A percentile compares a stretch with the other conserved stretches of the same genome.
phyloP scores from a whole-genome alignment of 2,888 invertebrate genomes.

The Acanthosepion pharaonis region DNA sequence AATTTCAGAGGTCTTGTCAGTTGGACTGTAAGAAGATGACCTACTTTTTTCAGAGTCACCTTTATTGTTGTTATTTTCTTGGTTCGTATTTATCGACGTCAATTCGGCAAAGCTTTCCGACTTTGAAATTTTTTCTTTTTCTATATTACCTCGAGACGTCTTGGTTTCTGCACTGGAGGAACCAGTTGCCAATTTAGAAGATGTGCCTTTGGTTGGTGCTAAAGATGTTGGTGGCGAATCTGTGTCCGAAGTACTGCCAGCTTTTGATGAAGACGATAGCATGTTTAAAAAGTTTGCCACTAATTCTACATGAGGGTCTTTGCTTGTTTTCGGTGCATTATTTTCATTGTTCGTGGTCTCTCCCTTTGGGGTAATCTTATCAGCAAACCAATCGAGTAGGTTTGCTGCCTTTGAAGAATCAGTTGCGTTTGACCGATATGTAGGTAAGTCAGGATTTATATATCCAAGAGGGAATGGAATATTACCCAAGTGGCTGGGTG shows the following conservation, averaged over 20 bases:
- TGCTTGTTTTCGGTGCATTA: background rate
- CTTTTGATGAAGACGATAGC: background rate
- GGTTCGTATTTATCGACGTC: background rate
- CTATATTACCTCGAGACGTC: background rate
- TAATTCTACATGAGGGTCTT: background rate
- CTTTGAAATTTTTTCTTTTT: background rate
- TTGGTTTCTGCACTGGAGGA: background rate
- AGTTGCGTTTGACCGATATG: background rate
- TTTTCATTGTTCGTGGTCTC: background rate
- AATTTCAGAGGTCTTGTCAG: constrained; percentile 41
- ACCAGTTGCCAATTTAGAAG: background rate
- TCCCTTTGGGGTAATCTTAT: constrained; percentile 8
- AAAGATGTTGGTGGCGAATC: background rate
- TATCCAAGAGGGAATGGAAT: background rate
- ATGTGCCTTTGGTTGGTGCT: background rate
- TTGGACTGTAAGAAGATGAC: constrained; percentile 35
- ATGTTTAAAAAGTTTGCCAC: background rate
- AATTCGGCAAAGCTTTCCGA: background rate
- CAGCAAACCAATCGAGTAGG: constrained; percentile 43
- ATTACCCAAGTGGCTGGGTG: background rate
- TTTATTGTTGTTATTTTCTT: background rate
- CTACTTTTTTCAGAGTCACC: background rate
- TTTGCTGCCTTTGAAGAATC: background rate
- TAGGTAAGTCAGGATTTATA: background rate
- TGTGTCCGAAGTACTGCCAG: background rate